Percentiles rank a stretch among this genome's conserved stretches.
These are phyloP conservation scores for Threskiornis aethiopicus DNA, from an alignment of 2,797 vertebrate species.

Conservation along the genomic window DNA sequence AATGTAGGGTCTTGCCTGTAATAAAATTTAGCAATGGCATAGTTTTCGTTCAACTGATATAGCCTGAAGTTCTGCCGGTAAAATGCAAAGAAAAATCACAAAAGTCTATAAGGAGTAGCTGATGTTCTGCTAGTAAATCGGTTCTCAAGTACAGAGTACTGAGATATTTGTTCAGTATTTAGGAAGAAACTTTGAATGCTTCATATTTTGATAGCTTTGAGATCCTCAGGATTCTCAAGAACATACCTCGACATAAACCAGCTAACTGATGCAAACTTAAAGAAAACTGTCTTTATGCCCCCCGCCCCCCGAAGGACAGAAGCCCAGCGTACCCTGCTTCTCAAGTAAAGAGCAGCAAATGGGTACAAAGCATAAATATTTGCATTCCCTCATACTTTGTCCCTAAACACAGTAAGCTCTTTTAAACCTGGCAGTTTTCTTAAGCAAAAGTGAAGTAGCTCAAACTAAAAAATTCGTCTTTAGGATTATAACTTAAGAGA, in stretches of 20 bases:
- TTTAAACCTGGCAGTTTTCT: background rate
- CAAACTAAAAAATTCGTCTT: background rate
- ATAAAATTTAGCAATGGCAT: background rate
- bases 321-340: background rate
- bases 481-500: background rate
- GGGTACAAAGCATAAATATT: background rate
- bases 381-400: background rate
- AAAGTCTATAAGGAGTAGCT: background rate
- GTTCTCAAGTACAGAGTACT: background rate
- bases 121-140: background rate
- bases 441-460: background rate
- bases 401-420: background rate
- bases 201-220: background rate
- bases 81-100: background rate
- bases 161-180: background rate
- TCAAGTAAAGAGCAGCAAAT: background rate
- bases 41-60: background rate
- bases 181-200: background rate
- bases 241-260: accelerated
- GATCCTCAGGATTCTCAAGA: background rate
- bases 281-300: background rate
- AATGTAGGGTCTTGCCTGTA: background rate
- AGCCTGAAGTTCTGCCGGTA: background rate
- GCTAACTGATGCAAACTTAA: background rate
- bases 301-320: background rate